Evolutionary conservation across 1,140 invertebrate species (phyloP).

Genomic region (Helicoverpa zea): DNA sequence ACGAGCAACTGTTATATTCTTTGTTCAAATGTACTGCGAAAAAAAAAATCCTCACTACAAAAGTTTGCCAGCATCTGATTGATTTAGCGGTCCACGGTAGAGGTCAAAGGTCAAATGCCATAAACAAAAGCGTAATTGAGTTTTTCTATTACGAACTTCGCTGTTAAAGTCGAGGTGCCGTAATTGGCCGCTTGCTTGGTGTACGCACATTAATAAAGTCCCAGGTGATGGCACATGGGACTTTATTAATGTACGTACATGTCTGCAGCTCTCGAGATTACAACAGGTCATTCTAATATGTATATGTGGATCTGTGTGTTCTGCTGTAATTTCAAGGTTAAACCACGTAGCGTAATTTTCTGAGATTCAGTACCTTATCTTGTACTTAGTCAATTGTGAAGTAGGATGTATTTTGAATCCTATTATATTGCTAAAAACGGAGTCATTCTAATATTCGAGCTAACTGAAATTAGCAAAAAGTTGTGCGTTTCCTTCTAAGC

Average conservation of each 20-base stretch:
- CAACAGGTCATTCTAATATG: background rate
- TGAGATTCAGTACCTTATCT: too few species aligned
- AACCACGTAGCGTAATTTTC: too few species aligned
- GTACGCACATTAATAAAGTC: conserved; percentile 24
- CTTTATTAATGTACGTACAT: conserved; percentile 23
- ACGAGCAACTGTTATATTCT: conserved; percentile 47
- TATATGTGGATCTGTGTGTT: too few species aligned
- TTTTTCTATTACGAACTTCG: conserved; percentile 30
- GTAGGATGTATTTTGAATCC: too few species aligned
- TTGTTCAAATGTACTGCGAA: conserved; percentile 1
- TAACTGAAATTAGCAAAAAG: conserved; percentile 23
- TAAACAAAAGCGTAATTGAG: conserved; percentile 3
- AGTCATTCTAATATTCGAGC: background rate
- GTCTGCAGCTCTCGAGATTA: conserved; percentile 5
- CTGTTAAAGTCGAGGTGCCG: background rate
- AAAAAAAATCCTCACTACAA: background rate
- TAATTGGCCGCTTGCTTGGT: conserved; percentile 10
- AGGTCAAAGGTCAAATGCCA: conserved; percentile 8
- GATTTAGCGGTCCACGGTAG: background rate
- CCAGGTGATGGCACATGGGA: background rate
- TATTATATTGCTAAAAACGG: background rate
- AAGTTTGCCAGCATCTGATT: conserved; percentile 16
- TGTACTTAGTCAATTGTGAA: too few species aligned
- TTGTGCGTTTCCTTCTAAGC: conserved; percentile 28
- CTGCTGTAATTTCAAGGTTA: background rate